These are phyloP conservation scores for Mactromeris polynyma DNA, from an alignment of 2,888 invertebrate species.

Conservation along the genomic window DNA sequence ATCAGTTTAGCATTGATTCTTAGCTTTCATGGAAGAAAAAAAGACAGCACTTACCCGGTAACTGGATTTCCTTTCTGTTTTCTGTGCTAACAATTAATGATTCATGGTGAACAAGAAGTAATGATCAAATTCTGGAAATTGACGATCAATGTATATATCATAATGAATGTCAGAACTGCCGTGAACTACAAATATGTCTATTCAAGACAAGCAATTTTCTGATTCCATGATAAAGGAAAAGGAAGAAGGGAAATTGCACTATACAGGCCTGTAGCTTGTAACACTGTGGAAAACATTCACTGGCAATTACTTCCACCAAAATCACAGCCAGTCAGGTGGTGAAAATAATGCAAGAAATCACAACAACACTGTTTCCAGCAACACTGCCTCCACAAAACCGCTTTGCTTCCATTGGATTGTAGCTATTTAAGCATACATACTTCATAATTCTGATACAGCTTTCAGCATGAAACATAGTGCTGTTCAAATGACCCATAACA, in stretches of 20 bases:
- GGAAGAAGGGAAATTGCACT: not conserved
- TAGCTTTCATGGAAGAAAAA: constrained; percentile 7
- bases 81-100: constrained; percentile 11
- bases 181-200: constrained; percentile 10
- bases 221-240: not conserved
- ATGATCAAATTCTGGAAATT: constrained; percentile 13
- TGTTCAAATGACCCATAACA: no score
- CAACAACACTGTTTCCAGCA: no score
- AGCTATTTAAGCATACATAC: no score
- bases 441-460: no score
- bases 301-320: no score
- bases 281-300: no score
- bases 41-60: constrained; percentile 13
- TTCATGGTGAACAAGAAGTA: constrained; percentile 14
- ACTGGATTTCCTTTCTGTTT: not conserved
- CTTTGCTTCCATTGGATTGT: no score
- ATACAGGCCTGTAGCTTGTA: not conserved
- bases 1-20: constrained; percentile 19
- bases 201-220: constrained; percentile 15
- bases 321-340: no score
- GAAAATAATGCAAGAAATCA: no score
- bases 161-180: constrained; percentile 1
- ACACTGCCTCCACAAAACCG: no score
- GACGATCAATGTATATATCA: constrained; percentile 13
- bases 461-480: no score